Evolutionary conservation across 1,140 invertebrate genomes (phyloP), one percentile per base, ranked within the genome.

Genomic region (Lethrus apterus): DNA sequence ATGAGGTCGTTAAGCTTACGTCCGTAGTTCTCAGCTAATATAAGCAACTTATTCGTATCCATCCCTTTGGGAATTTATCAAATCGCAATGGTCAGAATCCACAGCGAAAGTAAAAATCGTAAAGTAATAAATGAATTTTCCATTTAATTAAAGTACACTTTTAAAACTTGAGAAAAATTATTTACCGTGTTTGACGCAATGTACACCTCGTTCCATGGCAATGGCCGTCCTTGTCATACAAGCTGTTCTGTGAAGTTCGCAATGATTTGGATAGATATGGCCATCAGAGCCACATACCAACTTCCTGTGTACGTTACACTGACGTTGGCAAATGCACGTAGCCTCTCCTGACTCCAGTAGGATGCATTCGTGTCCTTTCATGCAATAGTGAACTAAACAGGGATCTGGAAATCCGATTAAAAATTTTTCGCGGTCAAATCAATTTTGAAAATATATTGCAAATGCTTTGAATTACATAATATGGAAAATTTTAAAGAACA

Each of bases 281-380:
- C 83, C 82, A 63, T 87, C 81, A 5, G 80, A 79, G n/a, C 81
- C 84, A 63, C 84, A 87, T 29, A 86, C 81, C 43, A 79, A 75
- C 46, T 70, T 68, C 46, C 77, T 75, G 59, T 79, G 77, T 10
- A 61, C 52, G 26, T 64, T 60, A 52, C 80, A 82, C 49, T 72
- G 66, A 23, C 70, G 70, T 17, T 75, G 72, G 63, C 84, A 87
- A 17, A 79, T 70, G 62, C 84, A 87, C 13, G 71, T 57, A 0
- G 78, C 71, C 24, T 71, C 58, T 1, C 67, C 67, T n/a, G 70
- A 63, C 11, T 71, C 64, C 4, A 63, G 48, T 2, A 70, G 59
- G n/a, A 73, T 64, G 58, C 84, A 86, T 62, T 82, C 80, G 30
- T 79, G 70, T 8, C 84, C 83, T 29, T 78, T 74, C 4, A 76